These are phyloP conservation scores for Coenobita brevimanus DNA, from an alignment of 1,140 invertebrate genomes.

Conservation along the genomic window DNA sequence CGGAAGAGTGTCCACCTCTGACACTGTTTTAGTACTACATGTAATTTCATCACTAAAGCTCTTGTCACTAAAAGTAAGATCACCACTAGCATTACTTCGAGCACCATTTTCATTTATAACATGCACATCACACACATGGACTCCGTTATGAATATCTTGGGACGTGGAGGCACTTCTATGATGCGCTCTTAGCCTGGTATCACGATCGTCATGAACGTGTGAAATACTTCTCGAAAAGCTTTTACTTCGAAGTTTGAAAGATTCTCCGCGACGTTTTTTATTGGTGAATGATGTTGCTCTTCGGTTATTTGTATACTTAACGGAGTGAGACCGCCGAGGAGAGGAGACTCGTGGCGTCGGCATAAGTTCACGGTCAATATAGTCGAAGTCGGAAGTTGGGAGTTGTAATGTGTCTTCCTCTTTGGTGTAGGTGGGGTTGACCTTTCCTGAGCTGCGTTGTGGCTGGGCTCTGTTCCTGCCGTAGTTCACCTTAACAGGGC, in stretches of 20 bases:
- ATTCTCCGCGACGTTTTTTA: constrained; percentile 44
- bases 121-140: constrained; percentile 35
- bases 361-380: constrained; percentile 54
- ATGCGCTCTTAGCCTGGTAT: neutral
- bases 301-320: constrained; percentile 21
- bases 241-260: constrained; percentile 40
- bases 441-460: constrained; percentile 38
- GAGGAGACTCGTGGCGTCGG: neutral
- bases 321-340: constrained; percentile 26
- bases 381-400: neutral
- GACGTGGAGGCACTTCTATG: constrained; percentile 12
- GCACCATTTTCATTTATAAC: constrained; percentile 14
- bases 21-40: constrained; percentile 21
- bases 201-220: constrained; percentile 13
- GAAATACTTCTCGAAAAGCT: constrained; percentile 43
- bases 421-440: neutral
- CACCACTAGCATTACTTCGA: neutral
- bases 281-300: constrained; percentile 20
- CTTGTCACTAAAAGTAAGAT: neutral
- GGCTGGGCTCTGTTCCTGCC: constrained; percentile 12
- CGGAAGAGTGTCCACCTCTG: constrained; percentile 4
- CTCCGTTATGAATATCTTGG: constrained; percentile 12
- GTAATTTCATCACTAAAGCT: constrained; percentile 9
- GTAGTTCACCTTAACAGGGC: constrained; percentile 48
- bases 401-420: constrained; percentile 24